Percentiles rank a stretch among this genome's conserved stretches.
Evolutionary conservation across 2,797 vertebrate genomes (phyloP).

Genomic region (Falco peregrinus): DNA sequence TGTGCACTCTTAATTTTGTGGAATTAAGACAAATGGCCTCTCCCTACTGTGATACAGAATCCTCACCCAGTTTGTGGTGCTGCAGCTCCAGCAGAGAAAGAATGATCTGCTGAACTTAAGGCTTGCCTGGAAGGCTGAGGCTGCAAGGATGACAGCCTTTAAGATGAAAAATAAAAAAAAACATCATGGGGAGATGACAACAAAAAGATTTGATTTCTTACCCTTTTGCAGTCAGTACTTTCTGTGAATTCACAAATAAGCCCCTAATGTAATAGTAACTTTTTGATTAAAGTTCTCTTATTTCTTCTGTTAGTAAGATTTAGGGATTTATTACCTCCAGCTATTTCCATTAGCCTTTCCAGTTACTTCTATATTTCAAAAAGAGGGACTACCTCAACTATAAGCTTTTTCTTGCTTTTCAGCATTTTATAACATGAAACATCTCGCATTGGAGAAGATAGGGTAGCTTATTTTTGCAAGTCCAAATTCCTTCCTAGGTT

Average conservation of each 20-base stretch:
- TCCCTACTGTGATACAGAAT: neutral
- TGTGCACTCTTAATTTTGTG: neutral
- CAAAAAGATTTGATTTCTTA: neutral
- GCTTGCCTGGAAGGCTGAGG: fast-evolving
- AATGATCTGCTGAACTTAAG: too few relatives aligned
- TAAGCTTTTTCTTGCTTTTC: neutral
- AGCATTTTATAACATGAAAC: neutral
- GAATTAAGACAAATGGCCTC: neutral
- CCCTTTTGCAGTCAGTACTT: neutral
- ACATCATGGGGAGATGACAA: fast-evolving
- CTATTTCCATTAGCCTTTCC: neutral
- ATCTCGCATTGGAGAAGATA: neutral
- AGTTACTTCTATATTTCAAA: neutral
- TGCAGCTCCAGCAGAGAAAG: neutral
- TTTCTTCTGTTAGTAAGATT: neutral
- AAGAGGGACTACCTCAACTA: neutral
- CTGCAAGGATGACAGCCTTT: fast-evolving
- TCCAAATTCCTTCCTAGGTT: neutral
- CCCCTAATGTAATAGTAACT: neutral
- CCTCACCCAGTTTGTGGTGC: neutral
- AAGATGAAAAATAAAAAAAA: neutral
- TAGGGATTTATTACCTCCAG: neutral
- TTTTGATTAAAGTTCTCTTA: neutral
- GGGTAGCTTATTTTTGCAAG: slow-evolving; percentile 22
- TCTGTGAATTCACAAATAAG: neutral